A percentile compares a stretch with the other conserved stretches of the same genome.
Evolutionary conservation across 2,797 vertebrate species (phyloP).

Genomic region (Notolabrus celidotus): DNA sequence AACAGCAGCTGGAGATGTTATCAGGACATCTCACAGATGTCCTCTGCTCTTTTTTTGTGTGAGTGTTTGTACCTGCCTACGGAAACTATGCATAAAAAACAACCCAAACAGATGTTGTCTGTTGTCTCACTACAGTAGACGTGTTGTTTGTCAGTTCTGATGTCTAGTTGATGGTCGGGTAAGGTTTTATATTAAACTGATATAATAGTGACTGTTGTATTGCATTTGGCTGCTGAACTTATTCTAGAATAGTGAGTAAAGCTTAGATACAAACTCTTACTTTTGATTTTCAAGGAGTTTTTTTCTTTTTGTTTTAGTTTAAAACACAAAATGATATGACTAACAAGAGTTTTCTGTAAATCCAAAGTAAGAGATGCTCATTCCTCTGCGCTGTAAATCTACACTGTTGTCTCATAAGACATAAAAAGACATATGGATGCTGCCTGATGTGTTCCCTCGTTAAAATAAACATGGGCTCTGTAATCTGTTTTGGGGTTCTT

Average conservation of each 20-base stretch:
- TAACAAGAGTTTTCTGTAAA: background rate
- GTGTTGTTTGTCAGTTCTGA: constrained; percentile 49
- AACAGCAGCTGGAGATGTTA: constrained; percentile 59
- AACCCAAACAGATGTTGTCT: constrained; percentile 49
- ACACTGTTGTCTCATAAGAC: background rate
- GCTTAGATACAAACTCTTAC: background rate
- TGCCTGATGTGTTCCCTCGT: background rate
- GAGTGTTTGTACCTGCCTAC: constrained; percentile 31
- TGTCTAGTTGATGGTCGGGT: constrained; percentile 15
- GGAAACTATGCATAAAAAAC: constrained; percentile 50
- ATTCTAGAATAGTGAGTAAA: background rate
- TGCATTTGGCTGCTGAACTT: background rate
- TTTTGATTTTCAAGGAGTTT: no score
- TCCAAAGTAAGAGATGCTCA: background rate
- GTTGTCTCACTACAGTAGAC: constrained; percentile 35
- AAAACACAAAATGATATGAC: background rate
- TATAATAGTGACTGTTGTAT: background rate
- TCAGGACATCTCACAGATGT: constrained; percentile 52
- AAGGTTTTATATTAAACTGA: no score
- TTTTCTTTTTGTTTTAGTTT: background rate
- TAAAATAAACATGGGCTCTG: background rate
- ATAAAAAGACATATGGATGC: background rate
- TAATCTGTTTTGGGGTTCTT: background rate
- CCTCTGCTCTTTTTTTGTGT: constrained; percentile 22
- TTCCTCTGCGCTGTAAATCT: background rate